Conservation (phyloP, 1,140 invertebrate genomes). For the Drosophila pseudoobscura region DNA sequence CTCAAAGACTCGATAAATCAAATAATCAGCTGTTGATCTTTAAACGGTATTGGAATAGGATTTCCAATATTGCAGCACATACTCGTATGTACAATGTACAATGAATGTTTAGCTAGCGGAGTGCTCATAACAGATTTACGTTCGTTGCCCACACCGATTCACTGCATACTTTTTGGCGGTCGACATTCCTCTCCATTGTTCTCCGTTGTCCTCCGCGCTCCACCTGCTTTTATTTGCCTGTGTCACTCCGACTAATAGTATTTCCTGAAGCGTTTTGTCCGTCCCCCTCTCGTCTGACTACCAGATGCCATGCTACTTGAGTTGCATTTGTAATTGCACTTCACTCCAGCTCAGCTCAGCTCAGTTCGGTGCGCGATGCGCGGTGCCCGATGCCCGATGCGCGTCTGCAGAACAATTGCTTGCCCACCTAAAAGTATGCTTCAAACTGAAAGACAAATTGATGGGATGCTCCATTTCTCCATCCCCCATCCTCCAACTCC, state of each 20-base stretch:
- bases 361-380: constrained; percentile 11
- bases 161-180: constrained; percentile 4
- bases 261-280: constrained; percentile 13
- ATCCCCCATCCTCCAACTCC: background rate
- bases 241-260: constrained; percentile 43
- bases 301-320: constrained; percentile 61
- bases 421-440: constrained; percentile 57
- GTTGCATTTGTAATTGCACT: constrained; percentile 82
- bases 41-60: background rate
- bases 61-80: background rate
- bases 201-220: background rate
- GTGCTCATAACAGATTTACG: too few species aligned
- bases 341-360: constrained; percentile 29
- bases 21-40: background rate
- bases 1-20: background rate
- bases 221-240: constrained; percentile 48
- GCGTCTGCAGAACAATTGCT: constrained; percentile 68
- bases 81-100: too few species aligned
- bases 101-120: too few species aligned
- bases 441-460: constrained; percentile 75
- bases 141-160: background rate
- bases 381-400: constrained; percentile 14
- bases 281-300: background rate
- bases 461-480: constrained; percentile 70
- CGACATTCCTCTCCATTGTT: too few species aligned